Evolutionary conservation across 2,113 vertebrate genomes (phyloP).

Genomic region (Brachionichthys hirsutus): DNA sequence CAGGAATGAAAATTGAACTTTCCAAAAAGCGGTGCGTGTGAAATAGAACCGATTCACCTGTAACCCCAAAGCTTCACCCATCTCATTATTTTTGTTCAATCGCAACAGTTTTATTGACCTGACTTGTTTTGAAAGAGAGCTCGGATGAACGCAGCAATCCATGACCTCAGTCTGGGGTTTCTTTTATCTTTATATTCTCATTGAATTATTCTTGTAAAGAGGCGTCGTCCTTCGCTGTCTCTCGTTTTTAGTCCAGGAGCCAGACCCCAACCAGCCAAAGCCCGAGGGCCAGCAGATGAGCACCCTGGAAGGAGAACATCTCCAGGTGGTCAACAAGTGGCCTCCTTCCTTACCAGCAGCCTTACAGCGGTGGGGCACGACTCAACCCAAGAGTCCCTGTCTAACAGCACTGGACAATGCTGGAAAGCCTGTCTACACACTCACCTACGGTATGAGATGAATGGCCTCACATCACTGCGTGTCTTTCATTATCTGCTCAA

Average conservation of each 20-base stretch:
- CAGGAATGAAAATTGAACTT: too few species aligned
- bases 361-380: slow-evolving; percentile 88
- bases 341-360: slow-evolving; percentile 85
- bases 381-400: slow-evolving; percentile 88
- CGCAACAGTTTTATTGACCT: neutral
- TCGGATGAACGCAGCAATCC: neutral
- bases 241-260: slow-evolving; percentile 83
- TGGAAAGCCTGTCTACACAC: slow-evolving; percentile 87
- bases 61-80: neutral
- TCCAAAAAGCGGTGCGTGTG: neutral
- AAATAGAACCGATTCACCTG: too few species aligned
- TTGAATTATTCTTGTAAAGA: neutral
- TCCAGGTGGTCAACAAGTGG: slow-evolving; percentile 80
- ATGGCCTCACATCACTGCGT: neutral
- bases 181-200: neutral
- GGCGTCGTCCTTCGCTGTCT: neutral
- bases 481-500: too few species aligned
- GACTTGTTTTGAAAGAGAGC: slow-evolving; percentile 2
- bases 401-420: slow-evolving; percentile 88
- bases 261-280: slow-evolving; percentile 93
- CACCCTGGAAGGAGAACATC: slow-evolving; percentile 84
- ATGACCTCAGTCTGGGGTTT: neutral
- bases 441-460: slow-evolving; percentile 85
- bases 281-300: slow-evolving; percentile 86
- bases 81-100: slow-evolving; percentile 19